phyloP scores from a whole-genome alignment of 2,888 invertebrate species.

The Physocephala rufipes region DNA sequence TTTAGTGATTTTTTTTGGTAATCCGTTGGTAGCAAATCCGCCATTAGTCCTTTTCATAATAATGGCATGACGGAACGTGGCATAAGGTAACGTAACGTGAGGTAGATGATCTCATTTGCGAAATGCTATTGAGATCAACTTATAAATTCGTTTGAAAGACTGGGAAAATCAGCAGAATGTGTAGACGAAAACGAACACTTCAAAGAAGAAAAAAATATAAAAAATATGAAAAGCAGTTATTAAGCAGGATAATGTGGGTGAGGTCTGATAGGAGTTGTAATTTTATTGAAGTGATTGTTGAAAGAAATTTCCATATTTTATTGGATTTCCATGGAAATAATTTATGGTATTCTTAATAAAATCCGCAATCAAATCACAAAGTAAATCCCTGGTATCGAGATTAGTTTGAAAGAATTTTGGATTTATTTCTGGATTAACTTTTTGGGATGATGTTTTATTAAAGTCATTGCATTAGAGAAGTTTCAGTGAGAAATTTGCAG shows the following conservation, averaged over 20 bases:
- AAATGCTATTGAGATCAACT: neutral
- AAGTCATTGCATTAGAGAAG: too few relatives aligned
- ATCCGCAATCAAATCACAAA: too few relatives aligned
- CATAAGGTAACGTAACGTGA: neutral
- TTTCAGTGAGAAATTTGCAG: too few relatives aligned
- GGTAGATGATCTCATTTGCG: slow-evolving; percentile 1
- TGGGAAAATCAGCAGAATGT: neutral
- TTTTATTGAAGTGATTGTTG: neutral
- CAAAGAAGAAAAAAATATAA: too few relatives aligned
- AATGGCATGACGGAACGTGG: neutral
- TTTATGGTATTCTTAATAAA: too few relatives aligned
- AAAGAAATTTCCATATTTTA: neutral
- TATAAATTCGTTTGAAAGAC: neutral
- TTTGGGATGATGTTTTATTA: too few relatives aligned
- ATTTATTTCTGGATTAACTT: too few relatives aligned
- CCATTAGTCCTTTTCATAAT: neutral
- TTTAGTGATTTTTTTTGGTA: neutral
- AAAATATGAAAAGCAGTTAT: too few relatives aligned
- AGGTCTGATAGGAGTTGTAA: neutral
- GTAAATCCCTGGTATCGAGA: too few relatives aligned
- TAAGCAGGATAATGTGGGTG: too few relatives aligned
- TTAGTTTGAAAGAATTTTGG: too few relatives aligned
- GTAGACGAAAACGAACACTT: too few relatives aligned
- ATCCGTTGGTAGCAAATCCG: neutral
- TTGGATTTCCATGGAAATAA: slow-evolving; percentile 13